phyloP scores from a whole-genome alignment of 2,888 invertebrate species.

The Erannis defoliaria region DNA sequence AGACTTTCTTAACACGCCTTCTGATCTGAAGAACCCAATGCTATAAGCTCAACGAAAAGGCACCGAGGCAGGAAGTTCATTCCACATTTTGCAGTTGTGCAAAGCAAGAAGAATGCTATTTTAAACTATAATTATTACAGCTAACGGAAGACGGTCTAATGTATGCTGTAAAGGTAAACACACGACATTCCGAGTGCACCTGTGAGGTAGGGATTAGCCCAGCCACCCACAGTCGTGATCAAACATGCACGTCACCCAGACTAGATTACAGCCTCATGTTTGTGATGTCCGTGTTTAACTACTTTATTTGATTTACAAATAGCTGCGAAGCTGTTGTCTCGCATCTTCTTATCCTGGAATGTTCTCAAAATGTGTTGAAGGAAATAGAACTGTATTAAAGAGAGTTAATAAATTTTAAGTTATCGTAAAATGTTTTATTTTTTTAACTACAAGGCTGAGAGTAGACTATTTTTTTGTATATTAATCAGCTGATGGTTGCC shows the following conservation, averaged over 20 bases:
- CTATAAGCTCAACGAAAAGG: too few relatives aligned
- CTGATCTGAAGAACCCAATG: too few relatives aligned
- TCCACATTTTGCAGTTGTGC: too few relatives aligned
- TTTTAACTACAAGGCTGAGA: too few relatives aligned
- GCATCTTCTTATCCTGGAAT: conserved; percentile 20
- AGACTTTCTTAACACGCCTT: too few relatives aligned
- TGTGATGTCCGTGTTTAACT: conserved; percentile 47
- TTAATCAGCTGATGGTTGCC: too few relatives aligned
- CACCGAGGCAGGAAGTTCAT: too few relatives aligned
- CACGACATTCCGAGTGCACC: conserved; percentile 26
- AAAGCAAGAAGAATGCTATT: too few relatives aligned
- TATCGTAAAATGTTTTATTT: too few relatives aligned
- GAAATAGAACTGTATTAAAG: background rate
- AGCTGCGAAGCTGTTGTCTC: conserved; percentile 26
- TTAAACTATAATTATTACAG: too few relatives aligned
- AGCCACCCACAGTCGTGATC: conserved; percentile 40
- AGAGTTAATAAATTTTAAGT: too few relatives aligned
- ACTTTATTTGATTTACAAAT: conserved; percentile 55
- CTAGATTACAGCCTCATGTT: conserved; percentile 40
- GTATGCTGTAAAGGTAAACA: conserved; percentile 15
- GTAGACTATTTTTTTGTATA: too few relatives aligned
- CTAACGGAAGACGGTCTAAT: background rate
- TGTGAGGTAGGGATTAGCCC: conserved; percentile 42
- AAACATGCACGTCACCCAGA: conserved; percentile 37
- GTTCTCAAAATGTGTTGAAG: background rate